Conservation (phyloP, 2,888 invertebrate species). For the Hecatera dysodea region DNA sequence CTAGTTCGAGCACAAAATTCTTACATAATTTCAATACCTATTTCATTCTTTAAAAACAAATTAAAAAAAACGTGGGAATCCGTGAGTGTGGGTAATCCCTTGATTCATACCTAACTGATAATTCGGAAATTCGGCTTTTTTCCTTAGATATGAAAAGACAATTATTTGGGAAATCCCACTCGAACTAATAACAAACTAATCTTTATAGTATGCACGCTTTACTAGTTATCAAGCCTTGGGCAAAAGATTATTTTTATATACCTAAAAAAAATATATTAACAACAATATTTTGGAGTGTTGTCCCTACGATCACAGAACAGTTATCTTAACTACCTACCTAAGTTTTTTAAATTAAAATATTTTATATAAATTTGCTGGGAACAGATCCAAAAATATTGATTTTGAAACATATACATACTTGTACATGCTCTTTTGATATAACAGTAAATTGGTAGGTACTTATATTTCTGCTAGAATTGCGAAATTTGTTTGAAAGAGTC, state of each 20-base stretch:
- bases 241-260: conserved; percentile 21
- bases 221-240: background rate
- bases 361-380: too few species aligned
- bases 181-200: background rate
- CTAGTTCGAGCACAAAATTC: background rate
- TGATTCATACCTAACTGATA: background rate
- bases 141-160: conserved; percentile 19
- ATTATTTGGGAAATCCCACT: conserved; percentile 2
- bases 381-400: too few species aligned
- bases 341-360: background rate
- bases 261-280: background rate
- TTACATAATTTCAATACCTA: background rate
- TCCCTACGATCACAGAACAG: background rate
- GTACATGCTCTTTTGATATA: too few species aligned
- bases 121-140: conserved; percentile 19
- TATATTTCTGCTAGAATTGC: too few species aligned
- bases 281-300: background rate
- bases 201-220: background rate
- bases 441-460: too few species aligned
- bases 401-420: too few species aligned
- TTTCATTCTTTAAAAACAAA: background rate
- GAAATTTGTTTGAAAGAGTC: too few species aligned
- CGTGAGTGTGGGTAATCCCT: background rate
- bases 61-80: background rate
- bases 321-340: background rate